Conservation (phyloP, 2,797 vertebrate species). For the Helarctos malayanus region DNA sequence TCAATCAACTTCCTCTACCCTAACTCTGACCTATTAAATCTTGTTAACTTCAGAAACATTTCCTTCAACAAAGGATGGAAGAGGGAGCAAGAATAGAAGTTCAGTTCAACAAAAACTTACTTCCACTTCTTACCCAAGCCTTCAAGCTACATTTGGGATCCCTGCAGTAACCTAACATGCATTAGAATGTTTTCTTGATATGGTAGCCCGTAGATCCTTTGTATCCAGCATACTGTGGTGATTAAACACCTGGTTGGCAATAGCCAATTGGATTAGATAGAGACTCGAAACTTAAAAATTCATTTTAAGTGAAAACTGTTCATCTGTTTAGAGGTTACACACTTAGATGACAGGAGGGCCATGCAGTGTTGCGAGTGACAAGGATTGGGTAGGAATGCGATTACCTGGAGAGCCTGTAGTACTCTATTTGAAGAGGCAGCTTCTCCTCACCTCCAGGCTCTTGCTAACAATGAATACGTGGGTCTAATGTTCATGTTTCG, state of each 20-base stretch:
- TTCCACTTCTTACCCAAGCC: neutral
- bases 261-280: neutral
- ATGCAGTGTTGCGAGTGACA: neutral
- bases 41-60: neutral
- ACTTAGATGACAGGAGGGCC: neutral
- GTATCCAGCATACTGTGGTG: neutral
- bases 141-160: neutral
- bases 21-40: neutral
- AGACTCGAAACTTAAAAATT: neutral
- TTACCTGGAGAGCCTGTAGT: neutral
- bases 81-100: neutral
- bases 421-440: neutral
- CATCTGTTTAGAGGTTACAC: neutral
- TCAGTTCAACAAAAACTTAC: neutral
- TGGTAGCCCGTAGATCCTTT: neutral
- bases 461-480: neutral
- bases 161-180: neutral
- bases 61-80: neutral
- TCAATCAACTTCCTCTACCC: neutral
- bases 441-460: neutral
- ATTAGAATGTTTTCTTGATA: neutral
- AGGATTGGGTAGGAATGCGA: too few species aligned
- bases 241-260: neutral
- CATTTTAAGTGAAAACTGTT: neutral
- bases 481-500: neutral